Base-by-base conservation (phyloP, 2,113 vertebrate species). In the Microcebus griseorufus region DNA sequence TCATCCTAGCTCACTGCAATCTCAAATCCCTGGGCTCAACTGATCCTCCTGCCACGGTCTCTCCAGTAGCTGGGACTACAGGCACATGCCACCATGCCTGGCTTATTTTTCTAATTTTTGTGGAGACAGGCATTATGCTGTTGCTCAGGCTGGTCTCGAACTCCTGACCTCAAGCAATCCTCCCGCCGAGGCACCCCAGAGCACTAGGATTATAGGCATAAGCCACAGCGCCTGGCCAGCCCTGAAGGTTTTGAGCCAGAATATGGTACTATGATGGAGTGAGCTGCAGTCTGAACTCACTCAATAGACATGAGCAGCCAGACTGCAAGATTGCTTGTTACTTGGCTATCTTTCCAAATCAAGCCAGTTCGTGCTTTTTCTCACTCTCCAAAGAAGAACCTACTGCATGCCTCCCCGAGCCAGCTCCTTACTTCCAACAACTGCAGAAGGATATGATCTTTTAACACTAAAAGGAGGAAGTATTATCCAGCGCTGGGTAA, bases 401-500 rank as follows among this genome's bases (percentile, higher is more conserved):
- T 72, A 23, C 88, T 60, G 45, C 45, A 32, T 18, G 34, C 39
- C 39, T 69, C 55, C 87, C 83, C 53, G 51, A 25, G 70, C 32
- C n/a, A 78, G 86, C 58, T 80, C 88, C 62, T 91, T 79, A 67
- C 53, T 78, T 8, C 67, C 55, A 62, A 78, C 45, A 82, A 73
- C 25, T 3, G 0, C n/a, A 45, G 25, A 67, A 96, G 11, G 92
- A 85, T 14, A 34, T 48, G 80, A 78, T 91, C 81, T 82, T 95
- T 95, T 72, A 84, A 95, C 45, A 78, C n/a, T 48, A 70, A 62
- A 78, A 89, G 69, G 73, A 83, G 64, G 82, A 88, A 62, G 69
- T 42, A 82, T 95, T 95, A 95, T 55, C 75, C 65, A 37, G 70
- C 23, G 42, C 53, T 16, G 51, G 82, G 16, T 82, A 53, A 81